Base-by-base conservation (phyloP, 2,888 invertebrate genomes). In the Parochlus steinenii region DNA sequence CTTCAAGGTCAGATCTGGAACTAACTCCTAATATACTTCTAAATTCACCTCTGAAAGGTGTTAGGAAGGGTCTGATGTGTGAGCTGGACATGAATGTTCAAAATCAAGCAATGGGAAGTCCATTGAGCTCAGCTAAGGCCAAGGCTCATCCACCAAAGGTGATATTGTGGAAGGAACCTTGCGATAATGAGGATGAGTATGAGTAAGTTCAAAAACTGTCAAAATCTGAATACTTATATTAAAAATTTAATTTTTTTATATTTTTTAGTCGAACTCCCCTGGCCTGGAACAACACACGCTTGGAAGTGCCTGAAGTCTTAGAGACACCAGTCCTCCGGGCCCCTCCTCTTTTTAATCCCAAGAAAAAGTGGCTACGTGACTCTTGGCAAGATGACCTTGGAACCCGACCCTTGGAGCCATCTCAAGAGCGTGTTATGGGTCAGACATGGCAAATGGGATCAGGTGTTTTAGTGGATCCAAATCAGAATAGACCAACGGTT, bases 341-440 rank as follows among this genome's bases (percentile, higher is more conserved):
- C n/a, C n/a, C n/a, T n/a, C n/a, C n/a, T n/a, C n/a, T n/a, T 40
- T 42, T 54, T 24, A 41, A 41, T 39, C 70, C 70, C 12, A 71
- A 71, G 48, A 70, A 70, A 46, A 58, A 69, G 15, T 71, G 70
- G 70, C 48, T 71, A 10, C 54, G 67, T 3, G 68, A 68, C 49
- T 69, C 67, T 3, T 58, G 59, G 30, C 47, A 61, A 23, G 63
- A 65, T 39, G 52, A 53, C 37, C 39, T 42, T 23, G 31, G 31
- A 4, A 40, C 38, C 17, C 39, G 29, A 33, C 43, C 52, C 51
- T 18, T 52, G 52, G 39, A 51, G n/a, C n/a, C n/a, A n/a, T n/a
- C n/a, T n/a, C n/a, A n/a, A n/a, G n/a, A n/a, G n/a, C n/a, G n/a
- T n/a, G n/a, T n/a, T n/a, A n/a, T n/a, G n/a, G n/a, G n/a, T n/a